These are phyloP conservation scores for Platysteira castanea DNA, from an alignment of 2,113 vertebrate genomes.

Conservation along the genomic window DNA sequence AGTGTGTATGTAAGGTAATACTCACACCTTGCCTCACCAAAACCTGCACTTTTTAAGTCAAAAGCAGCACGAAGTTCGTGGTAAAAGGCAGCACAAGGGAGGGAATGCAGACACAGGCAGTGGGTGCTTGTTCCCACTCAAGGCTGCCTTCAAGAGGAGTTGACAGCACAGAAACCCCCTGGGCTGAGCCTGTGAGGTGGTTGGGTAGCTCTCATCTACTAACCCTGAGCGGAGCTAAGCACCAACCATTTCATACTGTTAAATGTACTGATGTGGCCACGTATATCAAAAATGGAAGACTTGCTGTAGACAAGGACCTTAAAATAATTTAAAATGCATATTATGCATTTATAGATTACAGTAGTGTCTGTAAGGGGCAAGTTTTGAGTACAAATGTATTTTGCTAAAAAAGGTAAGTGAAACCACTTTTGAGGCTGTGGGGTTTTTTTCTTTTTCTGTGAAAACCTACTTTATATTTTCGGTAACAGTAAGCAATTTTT, in stretches of 20 bases:
- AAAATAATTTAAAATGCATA: background rate
- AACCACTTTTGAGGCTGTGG: background rate
- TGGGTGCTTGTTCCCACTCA: background rate
- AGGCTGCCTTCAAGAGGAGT: background rate
- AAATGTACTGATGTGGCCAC: background rate
- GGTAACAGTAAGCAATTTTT: background rate
- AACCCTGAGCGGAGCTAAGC: background rate
- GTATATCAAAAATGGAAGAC: background rate
- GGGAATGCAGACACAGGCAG: background rate
- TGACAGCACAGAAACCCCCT: background rate
- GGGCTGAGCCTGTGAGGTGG: background rate
- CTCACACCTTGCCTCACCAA: background rate
- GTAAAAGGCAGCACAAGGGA: background rate
- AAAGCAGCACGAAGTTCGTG: background rate
- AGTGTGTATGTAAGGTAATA: conserved; percentile 13
- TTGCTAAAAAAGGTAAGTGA: background rate
- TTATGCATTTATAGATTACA: background rate
- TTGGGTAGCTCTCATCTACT: background rate
- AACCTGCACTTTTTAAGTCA: fast-evolving
- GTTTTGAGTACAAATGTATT: background rate
- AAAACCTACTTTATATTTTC: background rate
- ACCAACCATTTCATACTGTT: background rate
- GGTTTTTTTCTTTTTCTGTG: background rate
- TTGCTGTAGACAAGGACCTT: background rate
- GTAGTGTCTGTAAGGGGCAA: background rate